phyloP scores from a whole-genome alignment of 2,113 vertebrate species.

The Dissostichus mawsoni region DNA sequence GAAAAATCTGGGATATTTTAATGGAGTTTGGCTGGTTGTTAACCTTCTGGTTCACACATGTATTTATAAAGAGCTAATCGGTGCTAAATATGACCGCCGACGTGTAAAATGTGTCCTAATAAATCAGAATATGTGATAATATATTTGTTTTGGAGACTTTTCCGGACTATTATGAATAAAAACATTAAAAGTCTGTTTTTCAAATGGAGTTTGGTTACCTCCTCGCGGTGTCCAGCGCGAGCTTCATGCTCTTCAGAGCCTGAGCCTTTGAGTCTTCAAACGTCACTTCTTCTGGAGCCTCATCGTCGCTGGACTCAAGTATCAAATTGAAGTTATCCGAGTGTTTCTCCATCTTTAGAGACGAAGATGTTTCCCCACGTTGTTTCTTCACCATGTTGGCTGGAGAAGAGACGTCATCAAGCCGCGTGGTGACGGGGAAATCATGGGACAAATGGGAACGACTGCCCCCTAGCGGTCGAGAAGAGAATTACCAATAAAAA shows the following conservation, averaged over 20 bases:
- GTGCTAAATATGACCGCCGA: fast-evolving
- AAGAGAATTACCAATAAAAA: background rate
- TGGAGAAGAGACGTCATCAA: conserved; percentile 29
- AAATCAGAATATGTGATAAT: fast-evolving
- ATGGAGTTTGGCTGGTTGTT: background rate
- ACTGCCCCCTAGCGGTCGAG: conserved; percentile 21
- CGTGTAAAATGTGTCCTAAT: fast-evolving
- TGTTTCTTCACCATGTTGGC: conserved; percentile 72
- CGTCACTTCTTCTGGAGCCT: conserved; percentile 79
- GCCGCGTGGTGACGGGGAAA: background rate
- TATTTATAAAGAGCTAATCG: background rate
- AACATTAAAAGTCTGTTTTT: fast-evolving
- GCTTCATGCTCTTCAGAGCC: conserved; percentile 71
- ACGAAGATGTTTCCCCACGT: conserved; percentile 48
- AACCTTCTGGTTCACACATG: no score
- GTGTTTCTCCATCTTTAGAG: background rate
- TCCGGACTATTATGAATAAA: fast-evolving
- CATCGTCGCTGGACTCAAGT: conserved; percentile 76
- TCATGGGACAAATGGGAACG: fast-evolving
- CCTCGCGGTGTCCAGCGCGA: conserved; percentile 63
- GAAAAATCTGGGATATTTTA: fast-evolving
- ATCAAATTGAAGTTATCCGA: background rate
- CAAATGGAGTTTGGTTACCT: conserved; percentile 65
- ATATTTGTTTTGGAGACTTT: fast-evolving
- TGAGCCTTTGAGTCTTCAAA: conserved; percentile 75